Evolutionary conservation across 2,113 vertebrate species (phyloP).

Genomic region (Uria aalge): DNA sequence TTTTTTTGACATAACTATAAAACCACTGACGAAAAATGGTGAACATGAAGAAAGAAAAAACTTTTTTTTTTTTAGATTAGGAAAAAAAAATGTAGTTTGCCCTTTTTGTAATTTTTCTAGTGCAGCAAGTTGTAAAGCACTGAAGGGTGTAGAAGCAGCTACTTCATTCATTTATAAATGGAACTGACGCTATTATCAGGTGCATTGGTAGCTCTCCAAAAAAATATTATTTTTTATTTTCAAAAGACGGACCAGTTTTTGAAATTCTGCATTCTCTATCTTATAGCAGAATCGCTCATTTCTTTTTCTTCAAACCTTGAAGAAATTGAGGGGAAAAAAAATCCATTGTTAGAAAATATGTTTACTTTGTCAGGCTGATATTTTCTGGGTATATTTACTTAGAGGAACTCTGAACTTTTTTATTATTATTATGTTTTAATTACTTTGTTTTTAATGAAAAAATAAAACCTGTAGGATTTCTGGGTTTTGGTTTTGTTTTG

Average conservation of each 20-base stretch:
- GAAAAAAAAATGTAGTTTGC: background rate
- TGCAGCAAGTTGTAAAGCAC: background rate
- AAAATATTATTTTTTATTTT: background rate
- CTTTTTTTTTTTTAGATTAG: background rate
- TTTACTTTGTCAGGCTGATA: background rate
- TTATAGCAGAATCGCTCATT: background rate
- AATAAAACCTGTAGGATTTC: background rate
- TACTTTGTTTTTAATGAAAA: background rate
- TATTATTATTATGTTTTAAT: too few relatives aligned
- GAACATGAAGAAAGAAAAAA: background rate
- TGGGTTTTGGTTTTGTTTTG: background rate
- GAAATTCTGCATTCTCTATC: background rate
- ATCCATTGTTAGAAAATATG: background rate
- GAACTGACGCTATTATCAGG: background rate
- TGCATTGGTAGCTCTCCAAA: background rate
- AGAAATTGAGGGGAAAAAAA: background rate
- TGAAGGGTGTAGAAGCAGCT: background rate
- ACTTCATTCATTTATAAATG: background rate
- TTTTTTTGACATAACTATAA: background rate
- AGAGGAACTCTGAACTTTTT: background rate
- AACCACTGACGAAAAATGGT: background rate
- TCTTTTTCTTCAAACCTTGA: background rate
- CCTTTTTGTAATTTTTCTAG: background rate
- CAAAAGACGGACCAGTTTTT: background rate
- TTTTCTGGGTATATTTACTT: background rate